Evolutionary conservation across 2,888 invertebrate species (phyloP), one percentile per base, ranked within the genome.

Genomic region (Steinernema scapterisci): DNA sequence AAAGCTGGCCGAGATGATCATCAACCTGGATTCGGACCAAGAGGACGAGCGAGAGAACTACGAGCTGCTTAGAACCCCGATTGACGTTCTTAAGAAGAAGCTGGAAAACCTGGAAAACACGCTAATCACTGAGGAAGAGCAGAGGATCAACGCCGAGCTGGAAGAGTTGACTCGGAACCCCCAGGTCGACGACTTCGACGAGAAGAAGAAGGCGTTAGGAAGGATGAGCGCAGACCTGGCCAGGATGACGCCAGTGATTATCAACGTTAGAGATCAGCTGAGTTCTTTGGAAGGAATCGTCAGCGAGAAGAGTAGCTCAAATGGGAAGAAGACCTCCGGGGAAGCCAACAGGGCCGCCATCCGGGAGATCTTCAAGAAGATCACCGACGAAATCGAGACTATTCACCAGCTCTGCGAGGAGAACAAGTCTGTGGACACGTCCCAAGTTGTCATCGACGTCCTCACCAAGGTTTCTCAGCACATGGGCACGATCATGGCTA

Each of bases 1-100:
- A 21, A 78, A 82, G 0, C 76, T 86, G 6, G 86, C 85, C 1
- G 82, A 84, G 31, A 82, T 85, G 82, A 86, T 86, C 63, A 72
- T 86, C 52, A 86, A 85, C 48, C 78, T 83, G 38, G 54, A 74
- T 48, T 74, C 75, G 19, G 48, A 75, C 38, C n/a, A 44, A 21
- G 45, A 72, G 27, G 1, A 38, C 7, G 46, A 71, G 21, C 19
- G 45, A 7, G 77, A 76, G 31, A 77, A 51, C 31, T 80, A 79
- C 0, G 79, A 81, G 11, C 75, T 73, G n/a, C 76, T 83, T 70
- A 76, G 72, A 74, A 79, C 76, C n/a, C 83, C 80, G 44, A 85
- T 84, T 72, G 78, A 73, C 70, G 77, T 78, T 73, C 76, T 78
- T 76, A 79, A 78, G 43, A 73, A 77, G 73, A 82, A 79, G 71